Percentiles rank a stretch among this genome's conserved stretches.
These are phyloP conservation scores for Patella pellucida DNA, from an alignment of 2,888 invertebrate species.

Conservation along the genomic window DNA sequence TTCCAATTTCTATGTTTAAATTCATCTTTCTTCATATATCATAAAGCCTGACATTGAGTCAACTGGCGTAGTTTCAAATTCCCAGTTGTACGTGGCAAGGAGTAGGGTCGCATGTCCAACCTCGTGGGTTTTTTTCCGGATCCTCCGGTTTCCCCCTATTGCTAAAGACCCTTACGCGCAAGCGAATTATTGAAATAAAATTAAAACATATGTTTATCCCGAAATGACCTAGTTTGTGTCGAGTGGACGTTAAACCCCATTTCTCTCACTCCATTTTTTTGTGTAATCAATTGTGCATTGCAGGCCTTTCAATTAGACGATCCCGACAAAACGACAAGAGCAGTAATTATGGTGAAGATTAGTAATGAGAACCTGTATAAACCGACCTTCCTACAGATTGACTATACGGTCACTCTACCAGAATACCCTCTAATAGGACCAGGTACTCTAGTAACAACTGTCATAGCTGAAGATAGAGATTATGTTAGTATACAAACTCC, in stretches of 20 bases:
- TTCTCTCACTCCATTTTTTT: not conserved
- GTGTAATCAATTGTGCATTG: not conserved
- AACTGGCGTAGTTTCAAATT: no score
- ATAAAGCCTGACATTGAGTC: no score
- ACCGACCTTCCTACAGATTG: constrained; percentile 33
- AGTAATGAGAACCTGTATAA: constrained; percentile 34
- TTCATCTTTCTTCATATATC: not conserved
- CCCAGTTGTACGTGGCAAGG: no score
- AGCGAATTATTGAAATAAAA: no score
- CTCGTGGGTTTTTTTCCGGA: no score
- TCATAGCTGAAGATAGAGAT: constrained; percentile 38
- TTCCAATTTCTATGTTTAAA: no score
- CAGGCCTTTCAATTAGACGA: constrained; percentile 42
- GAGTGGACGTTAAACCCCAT: not conserved
- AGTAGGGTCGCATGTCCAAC: no score
- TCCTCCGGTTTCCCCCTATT: no score
- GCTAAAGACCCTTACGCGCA: no score
- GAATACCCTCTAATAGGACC: constrained; percentile 32
- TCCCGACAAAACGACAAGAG: constrained; percentile 28
- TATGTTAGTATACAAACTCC: constrained; percentile 31
- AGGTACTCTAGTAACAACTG: constrained; percentile 26
- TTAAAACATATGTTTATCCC: no score
- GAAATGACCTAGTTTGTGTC: no score
- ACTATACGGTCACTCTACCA: constrained; percentile 25
- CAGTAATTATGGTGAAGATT: constrained; percentile 32